Conservation (phyloP, 2,888 invertebrate genomes). For the Synanthedon myopaeformis region DNA sequence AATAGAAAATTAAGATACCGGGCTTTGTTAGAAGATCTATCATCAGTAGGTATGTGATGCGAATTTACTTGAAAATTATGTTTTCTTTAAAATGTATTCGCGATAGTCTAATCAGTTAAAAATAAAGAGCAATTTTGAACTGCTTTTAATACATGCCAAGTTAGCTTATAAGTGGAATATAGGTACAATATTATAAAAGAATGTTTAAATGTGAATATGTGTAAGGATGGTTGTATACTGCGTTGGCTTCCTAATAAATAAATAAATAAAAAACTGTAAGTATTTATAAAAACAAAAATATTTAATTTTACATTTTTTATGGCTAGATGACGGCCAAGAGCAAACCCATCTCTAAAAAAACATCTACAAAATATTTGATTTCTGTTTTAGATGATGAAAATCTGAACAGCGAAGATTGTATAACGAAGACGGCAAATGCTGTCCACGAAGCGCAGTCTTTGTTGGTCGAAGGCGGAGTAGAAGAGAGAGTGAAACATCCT, state of each 20-base stretch:
- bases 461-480: constrained; percentile 31
- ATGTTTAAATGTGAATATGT: too few relatives aligned
- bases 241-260: too few relatives aligned
- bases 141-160: too few relatives aligned
- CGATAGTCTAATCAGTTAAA: neutral
- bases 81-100: neutral
- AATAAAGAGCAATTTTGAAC: too few relatives aligned
- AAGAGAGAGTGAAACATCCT: constrained; percentile 44
- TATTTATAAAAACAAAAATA: too few relatives aligned
- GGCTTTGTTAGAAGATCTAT: constrained; percentile 31
- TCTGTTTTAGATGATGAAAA: constrained; percentile 29
- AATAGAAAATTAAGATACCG: constrained; percentile 39
- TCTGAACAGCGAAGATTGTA: constrained; percentile 31
- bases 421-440: constrained; percentile 33
- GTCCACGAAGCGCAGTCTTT: constrained; percentile 34
- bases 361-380: too few relatives aligned
- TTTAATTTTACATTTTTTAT: too few relatives aligned
- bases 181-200: too few relatives aligned
- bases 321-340: neutral
- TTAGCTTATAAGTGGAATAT: too few relatives aligned
- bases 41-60: constrained; percentile 26
- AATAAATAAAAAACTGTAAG: too few relatives aligned
- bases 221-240: too few relatives aligned
- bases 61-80: neutral
- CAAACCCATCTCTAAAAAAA: neutral